These are phyloP conservation scores for Pheosia tremula DNA, from an alignment of 2,888 invertebrate genomes.

Conservation along the genomic window DNA sequence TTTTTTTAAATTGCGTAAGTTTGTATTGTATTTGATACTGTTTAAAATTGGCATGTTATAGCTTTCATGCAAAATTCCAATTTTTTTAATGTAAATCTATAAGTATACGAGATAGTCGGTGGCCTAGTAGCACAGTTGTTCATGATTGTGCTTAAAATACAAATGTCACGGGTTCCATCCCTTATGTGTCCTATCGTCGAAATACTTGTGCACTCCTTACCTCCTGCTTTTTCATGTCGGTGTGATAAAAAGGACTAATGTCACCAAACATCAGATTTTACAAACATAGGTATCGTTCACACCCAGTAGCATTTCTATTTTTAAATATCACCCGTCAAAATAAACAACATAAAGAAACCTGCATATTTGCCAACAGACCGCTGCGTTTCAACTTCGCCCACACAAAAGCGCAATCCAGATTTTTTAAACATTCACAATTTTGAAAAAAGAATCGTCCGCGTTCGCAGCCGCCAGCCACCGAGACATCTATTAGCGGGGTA, in stretches of 20 bases:
- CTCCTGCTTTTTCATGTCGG: too few species aligned
- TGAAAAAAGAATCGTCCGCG: slow-evolving; percentile 42
- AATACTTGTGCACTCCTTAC: not conserved
- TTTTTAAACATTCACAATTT: slow-evolving; percentile 45
- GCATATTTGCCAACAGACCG: slow-evolving; percentile 39
- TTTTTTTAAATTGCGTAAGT: not conserved
- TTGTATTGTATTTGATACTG: not conserved
- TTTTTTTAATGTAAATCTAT: too few species aligned
- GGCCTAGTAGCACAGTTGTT: not conserved
- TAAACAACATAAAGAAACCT: slow-evolving; percentile 37
- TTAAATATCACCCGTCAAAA: slow-evolving; percentile 9
- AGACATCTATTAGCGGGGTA: slow-evolving; percentile 77
- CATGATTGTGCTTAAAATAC: slow-evolving; percentile 6
- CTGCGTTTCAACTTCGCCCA: slow-evolving; percentile 29
- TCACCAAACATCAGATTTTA: not conserved
- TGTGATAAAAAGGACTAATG: not conserved
- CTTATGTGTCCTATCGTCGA: not conserved
- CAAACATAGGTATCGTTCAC: not conserved
- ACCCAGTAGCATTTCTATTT: not conserved
- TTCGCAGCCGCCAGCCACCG: slow-evolving; percentile 54
- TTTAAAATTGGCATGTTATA: too few species aligned
- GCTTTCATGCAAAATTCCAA: too few species aligned
- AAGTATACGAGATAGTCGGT: not conserved
- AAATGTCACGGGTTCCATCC: slow-evolving; percentile 9
- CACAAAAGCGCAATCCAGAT: slow-evolving; percentile 25